Base-by-base conservation (phyloP, 2,888 invertebrate genomes). In the Drosophila affinis region DNA sequence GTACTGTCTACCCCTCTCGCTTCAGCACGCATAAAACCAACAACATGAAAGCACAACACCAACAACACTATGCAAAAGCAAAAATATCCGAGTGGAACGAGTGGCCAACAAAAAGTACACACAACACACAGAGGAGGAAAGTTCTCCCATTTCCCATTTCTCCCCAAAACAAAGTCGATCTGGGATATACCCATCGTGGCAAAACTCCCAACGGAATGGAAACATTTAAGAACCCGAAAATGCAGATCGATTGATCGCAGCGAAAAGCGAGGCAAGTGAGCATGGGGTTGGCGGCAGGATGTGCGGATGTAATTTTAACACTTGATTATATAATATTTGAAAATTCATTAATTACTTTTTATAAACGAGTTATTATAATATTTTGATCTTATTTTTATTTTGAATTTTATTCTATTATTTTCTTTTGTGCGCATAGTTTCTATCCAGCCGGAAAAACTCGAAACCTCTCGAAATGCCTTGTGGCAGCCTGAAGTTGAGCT, bases 61-160 rank as follows among this genome's bases (percentile, higher is more conserved):
- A 68, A 59, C 77, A 77, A 59, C 47, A 73, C 62, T 60, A 34
- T 12, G 34, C 34, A 12, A 39, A 39, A 39, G 34, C 34, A 39
- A 67, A 61, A 55, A 68, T 68, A 78, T 70, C 29, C 54, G 44
- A 70, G 68, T 67, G 71, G 76, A 82, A 71, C 75, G 34, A 39
- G 82, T 82, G 77, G 74, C 74, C 52, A 75, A 69, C 74, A 77
- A 77, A 82, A 79, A 63, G 77, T 69, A 64, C 61, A 71, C 71
- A 71, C 48, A 70, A 52, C 49, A 49, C 72, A 56, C 48, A 34
- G 29, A 70, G 53, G 58, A 51, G 45, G n/a, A 29, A 49, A 39
- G 7, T 14, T 39, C 53, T n/a, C 12, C 14, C 24, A 24, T 24
- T 24, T 24, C 24, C 24, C 4, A 21, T 21, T 24, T 24, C 24